phyloP scores from a whole-genome alignment of 30 jellyfish, hydroid and myxozoan species.

The Turritopsis dohrnii region DNA sequence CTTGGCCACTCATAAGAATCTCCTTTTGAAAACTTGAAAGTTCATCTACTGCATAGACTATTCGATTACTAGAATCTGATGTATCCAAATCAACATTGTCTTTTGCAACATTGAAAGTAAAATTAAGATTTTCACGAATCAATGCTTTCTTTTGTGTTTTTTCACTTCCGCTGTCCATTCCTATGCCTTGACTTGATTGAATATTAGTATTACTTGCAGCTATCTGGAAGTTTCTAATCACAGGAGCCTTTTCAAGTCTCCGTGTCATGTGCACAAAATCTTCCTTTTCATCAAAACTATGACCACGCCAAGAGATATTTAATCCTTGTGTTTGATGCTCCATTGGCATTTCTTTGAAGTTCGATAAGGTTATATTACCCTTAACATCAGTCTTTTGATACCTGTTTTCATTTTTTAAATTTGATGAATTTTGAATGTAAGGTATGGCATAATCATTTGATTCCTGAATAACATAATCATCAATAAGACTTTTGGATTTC shows the following conservation, averaged over 20 bases:
- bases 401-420: not conserved
- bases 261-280: not conserved
- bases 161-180: not conserved
- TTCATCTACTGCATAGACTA: not conserved
- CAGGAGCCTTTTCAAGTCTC: not conserved
- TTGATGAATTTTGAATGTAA: not conserved
- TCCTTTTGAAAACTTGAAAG: not conserved
- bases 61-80: not conserved
- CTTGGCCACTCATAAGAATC: not conserved
- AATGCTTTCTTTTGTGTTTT: not conserved
- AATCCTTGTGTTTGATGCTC: not conserved
- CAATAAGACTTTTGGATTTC: not conserved
- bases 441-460: not conserved
- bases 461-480: not conserved
- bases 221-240: not conserved
- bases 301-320: not conserved
- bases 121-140: not conserved
- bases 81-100: not conserved
- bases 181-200: not conserved
- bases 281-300: not conserved
- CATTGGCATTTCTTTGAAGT: not conserved
- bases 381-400: not conserved
- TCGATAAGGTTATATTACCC: not conserved
- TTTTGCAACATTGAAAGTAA: not conserved
- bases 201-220: not conserved